Base-by-base conservation (phyloP, 1,140 invertebrate species). In the Cydia amplana region DNA sequence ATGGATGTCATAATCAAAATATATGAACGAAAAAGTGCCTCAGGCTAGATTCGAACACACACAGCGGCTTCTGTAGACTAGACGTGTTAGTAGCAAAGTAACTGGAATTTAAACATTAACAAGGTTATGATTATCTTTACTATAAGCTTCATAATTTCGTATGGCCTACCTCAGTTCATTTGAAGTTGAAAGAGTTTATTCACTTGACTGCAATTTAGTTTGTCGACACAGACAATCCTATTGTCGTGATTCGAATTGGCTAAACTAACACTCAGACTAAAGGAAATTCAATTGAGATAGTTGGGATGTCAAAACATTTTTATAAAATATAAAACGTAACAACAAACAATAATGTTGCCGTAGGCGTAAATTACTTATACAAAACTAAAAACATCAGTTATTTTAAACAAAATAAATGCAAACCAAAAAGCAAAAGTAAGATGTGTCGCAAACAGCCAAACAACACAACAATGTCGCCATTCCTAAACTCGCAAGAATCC, bases 181-280 rank as follows among this genome's bases (percentile, higher is more conserved):
- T 60, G 20, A 60, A 23, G 18, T 60, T 60, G 6, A 60, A 60
- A 9, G 23, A 28, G 25, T 65, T 65, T 65, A 65, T 65, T 65
- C 36, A 32, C 0, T 65, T 65, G 23, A n/a, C 25, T 65, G 28
- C 28, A 65, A 65, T 65, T 12, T n/a, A 32, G 64, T 32, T 65
- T 20, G 64, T 65, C 16, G 64, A 32, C 64, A 36, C 23, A 28
- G 16, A n/a, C 64, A 65, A 65, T 65, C 16, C 64, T n/a, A 65
- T 36, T 65, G 64, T n/a, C 23, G 23, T 65, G 28, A 65, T 36
- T 65, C 55, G 20, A 60, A 32, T 65, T 36, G 23, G 28, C 28
- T 4, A 65, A n/a, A 20, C 55, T 60, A 23, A 60, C 55, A 60
- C 18, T 60, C 20, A 7, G 20, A 60, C 55, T 0, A 60, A 12